Evolutionary conservation across 2,888 invertebrate species (phyloP).

Genomic region (Caenorhabditis imperialis): DNA sequence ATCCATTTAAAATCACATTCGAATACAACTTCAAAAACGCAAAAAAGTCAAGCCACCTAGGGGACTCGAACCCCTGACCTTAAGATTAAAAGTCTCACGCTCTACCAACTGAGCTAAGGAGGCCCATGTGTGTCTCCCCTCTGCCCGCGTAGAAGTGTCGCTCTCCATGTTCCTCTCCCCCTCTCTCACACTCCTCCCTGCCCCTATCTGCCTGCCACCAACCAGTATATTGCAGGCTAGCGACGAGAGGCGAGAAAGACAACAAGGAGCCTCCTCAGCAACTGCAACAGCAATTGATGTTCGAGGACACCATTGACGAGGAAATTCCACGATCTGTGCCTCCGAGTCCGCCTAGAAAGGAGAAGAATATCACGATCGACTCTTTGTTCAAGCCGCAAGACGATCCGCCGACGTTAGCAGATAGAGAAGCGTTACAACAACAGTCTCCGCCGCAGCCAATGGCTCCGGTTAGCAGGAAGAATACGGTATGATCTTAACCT

Average conservation of each 20-base stretch:
- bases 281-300: slow-evolving; percentile 34
- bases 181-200: too few relatives aligned
- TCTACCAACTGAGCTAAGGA: slow-evolving; percentile 73
- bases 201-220: too few relatives aligned
- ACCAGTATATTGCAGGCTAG: slow-evolving; percentile 38
- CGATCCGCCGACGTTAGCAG: slow-evolving; percentile 37
- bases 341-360: slow-evolving; percentile 41
- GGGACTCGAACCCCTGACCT: slow-evolving; percentile 68
- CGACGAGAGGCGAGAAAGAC: too few relatives aligned
- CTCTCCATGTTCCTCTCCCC: too few relatives aligned
- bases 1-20: too few relatives aligned
- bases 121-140: too few relatives aligned
- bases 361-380: slow-evolving; percentile 59
- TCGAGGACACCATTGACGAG: slow-evolving; percentile 43
- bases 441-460: slow-evolving; percentile 21
- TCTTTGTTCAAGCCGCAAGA: slow-evolving; percentile 63
- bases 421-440: slow-evolving; percentile 15
- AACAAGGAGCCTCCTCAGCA: too few relatives aligned
- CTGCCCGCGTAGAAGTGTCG: too few relatives aligned
- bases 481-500: slow-evolving; percentile 16
- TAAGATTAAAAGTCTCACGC: slow-evolving; percentile 71
- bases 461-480: slow-evolving; percentile 10
- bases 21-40: too few relatives aligned
- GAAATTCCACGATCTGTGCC: slow-evolving; percentile 40
- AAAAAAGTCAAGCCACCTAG: slow-evolving; percentile 61